A percentile compares a stretch with the other conserved stretches of the same genome.
Conservation (phyloP, 2,113 vertebrate genomes). For the Haemorhous mexicanus region DNA sequence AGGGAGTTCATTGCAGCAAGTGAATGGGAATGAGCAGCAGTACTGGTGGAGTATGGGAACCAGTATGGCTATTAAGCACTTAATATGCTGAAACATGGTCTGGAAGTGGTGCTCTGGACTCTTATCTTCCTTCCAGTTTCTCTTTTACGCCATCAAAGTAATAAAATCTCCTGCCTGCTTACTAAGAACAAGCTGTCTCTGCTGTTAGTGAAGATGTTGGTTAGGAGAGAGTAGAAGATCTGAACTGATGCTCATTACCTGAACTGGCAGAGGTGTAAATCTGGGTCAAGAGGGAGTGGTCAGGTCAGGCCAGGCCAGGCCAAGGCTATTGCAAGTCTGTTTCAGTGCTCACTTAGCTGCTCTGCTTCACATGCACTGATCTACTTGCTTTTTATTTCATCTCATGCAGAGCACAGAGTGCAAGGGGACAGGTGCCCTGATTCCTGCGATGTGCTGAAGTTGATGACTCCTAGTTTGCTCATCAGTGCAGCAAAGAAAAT, state of each 20-base stretch:
- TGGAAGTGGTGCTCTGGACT: neutral
- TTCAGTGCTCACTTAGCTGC: neutral
- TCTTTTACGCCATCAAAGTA: neutral
- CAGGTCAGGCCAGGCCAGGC: neutral
- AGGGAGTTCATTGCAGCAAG: neutral
- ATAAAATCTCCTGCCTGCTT: neutral
- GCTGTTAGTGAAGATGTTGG: neutral
- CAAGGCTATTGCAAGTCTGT: neutral
- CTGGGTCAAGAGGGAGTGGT: neutral
- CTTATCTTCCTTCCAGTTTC: neutral
- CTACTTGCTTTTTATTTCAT: neutral
- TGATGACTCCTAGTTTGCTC: slow-evolving; percentile 20
- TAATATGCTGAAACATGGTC: fast-evolving
- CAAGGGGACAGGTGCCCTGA: neutral
- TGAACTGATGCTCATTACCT: neutral
- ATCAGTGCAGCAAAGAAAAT: slow-evolving; percentile 16
- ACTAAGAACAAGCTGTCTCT: neutral
- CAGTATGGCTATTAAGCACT: neutral
- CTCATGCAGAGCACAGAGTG: neutral
- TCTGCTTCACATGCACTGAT: neutral
- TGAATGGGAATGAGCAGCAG: neutral
- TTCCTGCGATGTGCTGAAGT: neutral
- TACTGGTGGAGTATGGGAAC: neutral
- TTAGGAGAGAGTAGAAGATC: neutral
- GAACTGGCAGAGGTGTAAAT: neutral